Evolutionary conservation across 92 coral and sea anemone genomes (phyloP), one percentile per base, ranked within the genome.

Genomic region (Porites lobata): DNA sequence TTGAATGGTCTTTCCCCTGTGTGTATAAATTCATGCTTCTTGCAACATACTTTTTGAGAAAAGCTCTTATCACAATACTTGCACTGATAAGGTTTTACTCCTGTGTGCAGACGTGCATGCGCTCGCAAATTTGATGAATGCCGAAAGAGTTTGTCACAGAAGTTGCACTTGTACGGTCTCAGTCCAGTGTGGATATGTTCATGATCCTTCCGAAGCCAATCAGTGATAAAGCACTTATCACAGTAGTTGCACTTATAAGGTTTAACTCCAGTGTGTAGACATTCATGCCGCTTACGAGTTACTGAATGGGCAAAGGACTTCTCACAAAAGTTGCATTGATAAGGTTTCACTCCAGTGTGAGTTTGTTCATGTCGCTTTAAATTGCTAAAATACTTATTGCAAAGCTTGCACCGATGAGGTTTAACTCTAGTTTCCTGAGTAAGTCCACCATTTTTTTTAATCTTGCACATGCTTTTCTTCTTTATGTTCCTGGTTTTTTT

Each of bases 301-400:
- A 13, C 10, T 58, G 15, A 43, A 32, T 20, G 24, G 7, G 43
- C 57, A 74, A 74, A 74, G 10, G 61, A 24, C 57, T 50, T 18
- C 3, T 53, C 85, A 43, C 85, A 80, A 17, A 32, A 62, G 5
- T 62, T 4, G 50, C 85, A 80, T 8, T 80, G 19, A 51, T 80
- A 66, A 62, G 85, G 85, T 14, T 3, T 79, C 17, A 8, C 75
- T 21, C 52, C 68, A 63, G 58, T 3, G 10, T 76, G 80, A 6
- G 67, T 1, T 53, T 26, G 9, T 15, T 51, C 63, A 77, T 77
- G 81, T 14, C 20, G 20, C 9, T 11, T 21, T 0, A 50, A 29
- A 38, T 38, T 38, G 47, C 6, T 38, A 38, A 38, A 38, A 38
- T 4, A 38, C 47, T 38, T 38, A 38, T 38, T 38, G 47, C 47